Percentiles rank a stretch among this genome's conserved stretches.
phyloP scores from a whole-genome alignment of 2,797 vertebrate species.

The Ctenosaura bakeri region DNA sequence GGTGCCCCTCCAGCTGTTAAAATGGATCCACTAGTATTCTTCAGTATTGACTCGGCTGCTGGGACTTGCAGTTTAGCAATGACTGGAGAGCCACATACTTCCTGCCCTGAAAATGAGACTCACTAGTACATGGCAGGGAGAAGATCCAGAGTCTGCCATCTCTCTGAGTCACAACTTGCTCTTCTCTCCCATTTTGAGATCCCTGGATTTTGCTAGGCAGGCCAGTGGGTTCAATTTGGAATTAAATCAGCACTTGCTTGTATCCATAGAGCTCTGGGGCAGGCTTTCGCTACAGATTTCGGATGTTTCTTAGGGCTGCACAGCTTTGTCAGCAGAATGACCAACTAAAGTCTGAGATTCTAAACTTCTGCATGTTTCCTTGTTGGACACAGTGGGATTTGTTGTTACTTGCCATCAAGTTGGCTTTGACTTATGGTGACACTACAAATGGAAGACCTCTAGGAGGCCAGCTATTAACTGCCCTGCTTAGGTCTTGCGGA shows the following conservation, averaged over 20 bases:
- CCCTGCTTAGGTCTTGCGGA: no score
- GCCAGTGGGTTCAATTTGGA: background rate
- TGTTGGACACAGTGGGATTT: background rate
- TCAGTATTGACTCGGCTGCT: background rate
- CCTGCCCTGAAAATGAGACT: background rate
- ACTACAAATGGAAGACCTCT: no score
- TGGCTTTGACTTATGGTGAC: no score
- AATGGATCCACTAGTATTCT: no score
- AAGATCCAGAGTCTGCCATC: background rate
- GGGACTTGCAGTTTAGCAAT: no score
- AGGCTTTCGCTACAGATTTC: background rate
- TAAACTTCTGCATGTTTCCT: background rate
- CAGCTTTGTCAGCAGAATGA: background rate
- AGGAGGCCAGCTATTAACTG: no score
- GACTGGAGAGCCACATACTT: no score
- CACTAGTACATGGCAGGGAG: background rate
- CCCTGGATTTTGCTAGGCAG: background rate
- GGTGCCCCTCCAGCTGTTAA: no score
- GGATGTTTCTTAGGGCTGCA: background rate
- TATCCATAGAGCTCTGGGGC: background rate
- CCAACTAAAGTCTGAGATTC: background rate
- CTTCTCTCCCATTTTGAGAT: background rate
- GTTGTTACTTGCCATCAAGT: no score
- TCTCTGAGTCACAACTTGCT: background rate
- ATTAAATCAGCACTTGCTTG: conserved; percentile 1